Evolutionary conservation across 2,888 invertebrate genomes (phyloP).

Genomic region (Tetropium fuscum): DNA sequence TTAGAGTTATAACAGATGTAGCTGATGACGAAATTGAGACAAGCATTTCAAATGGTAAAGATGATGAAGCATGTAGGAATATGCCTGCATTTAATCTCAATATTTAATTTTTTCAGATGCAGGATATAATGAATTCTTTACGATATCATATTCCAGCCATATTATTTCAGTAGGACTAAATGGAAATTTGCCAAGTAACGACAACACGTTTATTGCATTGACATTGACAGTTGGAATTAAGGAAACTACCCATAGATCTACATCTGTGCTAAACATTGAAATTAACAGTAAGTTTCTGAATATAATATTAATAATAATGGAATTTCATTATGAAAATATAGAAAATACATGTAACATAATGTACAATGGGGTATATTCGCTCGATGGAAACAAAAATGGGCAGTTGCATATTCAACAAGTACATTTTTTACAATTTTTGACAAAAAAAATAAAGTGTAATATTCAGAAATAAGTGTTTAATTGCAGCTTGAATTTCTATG

Average conservation of each 20-base stretch:
- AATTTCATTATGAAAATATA: not conserved
- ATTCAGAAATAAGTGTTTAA: no score
- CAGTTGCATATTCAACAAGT: conserved; percentile 19
- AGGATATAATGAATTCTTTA: conserved; percentile 15
- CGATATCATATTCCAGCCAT: conserved; percentile 5
- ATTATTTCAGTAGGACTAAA: conserved; percentile 1
- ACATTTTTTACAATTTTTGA: no score
- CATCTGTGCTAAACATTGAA: conserved; percentile 37
- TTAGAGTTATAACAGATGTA: conserved; percentile 13
- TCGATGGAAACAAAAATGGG: not conserved
- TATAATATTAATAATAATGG: not conserved
- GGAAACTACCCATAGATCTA: conserved; percentile 22
- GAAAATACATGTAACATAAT: no score
- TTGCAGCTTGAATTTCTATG: no score
- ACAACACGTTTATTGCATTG: conserved; percentile 32
- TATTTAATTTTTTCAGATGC: conserved; percentile 18
- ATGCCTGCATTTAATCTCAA: not conserved
- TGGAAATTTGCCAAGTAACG: conserved; percentile 26
- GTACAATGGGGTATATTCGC: not conserved
- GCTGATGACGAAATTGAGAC: conserved; percentile 14
- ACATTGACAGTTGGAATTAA: conserved; percentile 35
- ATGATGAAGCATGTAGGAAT: not conserved
- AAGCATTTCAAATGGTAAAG: conserved; percentile 20
- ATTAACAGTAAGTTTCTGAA: conserved; percentile 33
- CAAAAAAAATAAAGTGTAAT: no score